These are phyloP conservation scores for Drosophila parvula DNA, from an alignment of 1,140 invertebrate species.

Conservation along the genomic window DNA sequence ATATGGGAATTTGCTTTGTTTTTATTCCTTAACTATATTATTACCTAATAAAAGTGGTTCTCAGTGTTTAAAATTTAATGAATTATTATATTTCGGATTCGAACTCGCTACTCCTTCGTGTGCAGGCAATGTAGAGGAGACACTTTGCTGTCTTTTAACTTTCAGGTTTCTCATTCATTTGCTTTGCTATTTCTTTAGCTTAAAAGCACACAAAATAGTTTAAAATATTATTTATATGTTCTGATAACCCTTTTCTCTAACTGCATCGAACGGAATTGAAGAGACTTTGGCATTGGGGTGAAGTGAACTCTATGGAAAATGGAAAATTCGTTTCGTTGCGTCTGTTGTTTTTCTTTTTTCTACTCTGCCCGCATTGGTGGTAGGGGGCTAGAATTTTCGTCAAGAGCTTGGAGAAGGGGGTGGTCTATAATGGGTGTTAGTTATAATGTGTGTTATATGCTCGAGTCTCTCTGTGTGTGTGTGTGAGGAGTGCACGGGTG, in stretches of 20 bases:
- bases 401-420: background rate
- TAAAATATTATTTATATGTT: background rate
- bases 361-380: background rate
- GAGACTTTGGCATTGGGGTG: conserved; percentile 52
- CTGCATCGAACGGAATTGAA: conserved; percentile 44
- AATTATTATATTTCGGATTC: background rate
- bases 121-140: background rate
- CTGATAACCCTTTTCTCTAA: background rate
- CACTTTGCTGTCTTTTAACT: background rate
- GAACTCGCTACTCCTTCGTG: background rate
- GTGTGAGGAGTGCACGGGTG: conserved; percentile 42
- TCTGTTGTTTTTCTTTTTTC: conserved; percentile 54
- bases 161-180: background rate
- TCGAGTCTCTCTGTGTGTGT: conserved; percentile 15
- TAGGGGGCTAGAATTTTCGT: conserved; percentile 5
- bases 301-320: conserved; percentile 52
- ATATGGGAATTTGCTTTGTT: conserved; percentile 1
- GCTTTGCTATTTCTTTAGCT: background rate
- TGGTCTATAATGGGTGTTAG: conserved; percentile 46
- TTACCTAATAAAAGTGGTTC: background rate
- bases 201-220: background rate
- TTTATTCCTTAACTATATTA: background rate
- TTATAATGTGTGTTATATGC: conserved; percentile 44
- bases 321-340: conserved; percentile 58
- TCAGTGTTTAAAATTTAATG: too few relatives aligned